phyloP scores from a whole-genome alignment of 2,888 invertebrate genomes.

The Harpagoxenus sublaevis region DNA sequence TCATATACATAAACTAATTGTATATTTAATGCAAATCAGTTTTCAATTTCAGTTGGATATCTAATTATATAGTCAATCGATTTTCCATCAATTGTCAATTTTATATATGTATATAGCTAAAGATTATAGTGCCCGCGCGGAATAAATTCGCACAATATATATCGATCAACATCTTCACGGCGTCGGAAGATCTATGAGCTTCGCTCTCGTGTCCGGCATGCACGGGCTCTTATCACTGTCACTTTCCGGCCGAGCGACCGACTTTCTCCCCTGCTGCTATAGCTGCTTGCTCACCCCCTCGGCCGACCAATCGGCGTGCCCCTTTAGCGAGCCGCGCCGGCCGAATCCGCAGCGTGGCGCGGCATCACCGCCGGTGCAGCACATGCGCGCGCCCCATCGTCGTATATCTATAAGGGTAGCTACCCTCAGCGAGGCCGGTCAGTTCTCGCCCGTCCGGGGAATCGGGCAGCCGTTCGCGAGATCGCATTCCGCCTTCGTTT shows the following conservation, averaged over 20 bases:
- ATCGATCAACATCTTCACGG: constrained; percentile 10
- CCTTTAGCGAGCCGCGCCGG: constrained; percentile 56
- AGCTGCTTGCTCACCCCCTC: constrained; percentile 15
- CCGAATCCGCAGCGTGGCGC: constrained; percentile 72
- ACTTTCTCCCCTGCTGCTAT: constrained; percentile 68
- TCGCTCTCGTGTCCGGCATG: constrained; percentile 22
- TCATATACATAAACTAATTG: background rate
- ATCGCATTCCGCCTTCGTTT: constrained; percentile 23
- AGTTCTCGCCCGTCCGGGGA: constrained; percentile 77
- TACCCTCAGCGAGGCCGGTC: constrained; percentile 76
- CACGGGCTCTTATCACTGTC: constrained; percentile 62
- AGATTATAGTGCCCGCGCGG: no score
- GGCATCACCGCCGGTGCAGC: constrained; percentile 67
- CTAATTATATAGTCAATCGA: background rate
- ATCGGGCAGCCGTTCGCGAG: constrained; percentile 54
- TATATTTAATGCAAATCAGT: background rate
- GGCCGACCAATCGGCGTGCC: constrained; percentile 59
- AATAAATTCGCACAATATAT: background rate
- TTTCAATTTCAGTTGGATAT: background rate
- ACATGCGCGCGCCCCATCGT: constrained; percentile 70
- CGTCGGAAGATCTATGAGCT: constrained; percentile 12
- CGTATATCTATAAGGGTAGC: constrained; percentile 80
- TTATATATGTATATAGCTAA: background rate
- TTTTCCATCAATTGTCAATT: background rate
- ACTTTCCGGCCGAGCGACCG: constrained; percentile 74